Evolutionary conservation across 2,113 vertebrate genomes (phyloP), one percentile per base, ranked within the genome.

Genomic region (Microcebus griseorufus): DNA sequence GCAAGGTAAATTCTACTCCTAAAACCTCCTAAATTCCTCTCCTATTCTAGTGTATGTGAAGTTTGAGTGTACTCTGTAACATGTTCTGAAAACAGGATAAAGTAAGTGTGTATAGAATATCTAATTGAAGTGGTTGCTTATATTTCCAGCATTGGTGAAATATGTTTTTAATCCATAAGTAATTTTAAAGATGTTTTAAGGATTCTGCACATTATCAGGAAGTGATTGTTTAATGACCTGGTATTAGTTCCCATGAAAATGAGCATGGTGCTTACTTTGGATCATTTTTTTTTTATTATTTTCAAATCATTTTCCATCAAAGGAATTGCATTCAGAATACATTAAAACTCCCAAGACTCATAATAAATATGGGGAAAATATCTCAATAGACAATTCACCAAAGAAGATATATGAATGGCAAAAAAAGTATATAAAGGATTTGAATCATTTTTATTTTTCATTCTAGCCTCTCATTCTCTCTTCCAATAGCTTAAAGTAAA

Each of bases 191-290:
- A 64, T 55, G 9, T 90, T 70, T 53, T 48, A 34, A 55, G 42
- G 48, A 5, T 45, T 29, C 8, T 1, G 0, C 11, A 20, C 3
- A 14, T 10, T 85, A 17, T 25, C 12, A 32, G 64, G 34, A 64
- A 22, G 11, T 18, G 75, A 18, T 3, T 32, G 14, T 29, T 16
- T 9, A 39, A 34, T 1, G 12, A 1, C 18, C 8, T 8, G 6
- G 37, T 23, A 12, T 51, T 73, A 16, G 51, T 85, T 39, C 18
- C 64, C 18, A 2, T 42, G 93, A 62, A 82, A 84, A 51, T 6
- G 34, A 94, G 29, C n/a, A 0, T 27, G 34, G 70, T 16, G 2
- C 58, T 69, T 14, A 22, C n/a, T 75, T 32, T 3, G 4, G 22
- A 7, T n/a, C 5, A 34, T 34, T 65, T 84, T 78, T 55, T 84